Evolutionary conservation across 2,113 vertebrate species (phyloP).

Genomic region (Egretta garzetta): DNA sequence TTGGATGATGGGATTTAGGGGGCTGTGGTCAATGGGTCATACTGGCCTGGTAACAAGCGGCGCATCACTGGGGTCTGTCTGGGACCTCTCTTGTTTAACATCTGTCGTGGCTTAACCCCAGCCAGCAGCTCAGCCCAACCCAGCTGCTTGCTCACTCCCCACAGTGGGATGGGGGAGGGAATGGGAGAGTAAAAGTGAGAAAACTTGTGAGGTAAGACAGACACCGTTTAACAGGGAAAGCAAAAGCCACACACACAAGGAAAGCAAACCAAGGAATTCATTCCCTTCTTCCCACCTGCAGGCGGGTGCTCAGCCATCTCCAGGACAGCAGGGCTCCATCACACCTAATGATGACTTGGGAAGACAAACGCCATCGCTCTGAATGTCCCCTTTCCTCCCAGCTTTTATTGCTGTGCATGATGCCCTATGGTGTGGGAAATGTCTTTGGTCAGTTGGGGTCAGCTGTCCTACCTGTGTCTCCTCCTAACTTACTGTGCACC

Average conservation of each 20-base stretch:
- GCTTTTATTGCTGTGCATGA: background rate
- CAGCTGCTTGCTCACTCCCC: accelerated
- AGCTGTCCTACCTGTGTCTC: background rate
- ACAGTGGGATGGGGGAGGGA: background rate
- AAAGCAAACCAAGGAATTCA: background rate
- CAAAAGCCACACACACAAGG: accelerated
- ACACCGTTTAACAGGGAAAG: background rate
- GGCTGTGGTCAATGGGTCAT: background rate
- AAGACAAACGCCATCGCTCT: accelerated
- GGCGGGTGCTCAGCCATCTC: background rate
- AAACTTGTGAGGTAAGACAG: background rate
- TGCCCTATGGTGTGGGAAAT: accelerated
- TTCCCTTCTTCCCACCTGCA: background rate
- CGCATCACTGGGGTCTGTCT: background rate
- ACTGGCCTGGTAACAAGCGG: background rate
- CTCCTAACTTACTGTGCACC: background rate
- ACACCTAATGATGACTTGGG: accelerated
- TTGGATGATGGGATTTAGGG: too few species aligned
- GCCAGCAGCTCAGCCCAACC: background rate
- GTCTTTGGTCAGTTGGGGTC: background rate
- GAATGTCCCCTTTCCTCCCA: accelerated
- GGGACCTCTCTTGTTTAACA: background rate
- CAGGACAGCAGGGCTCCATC: background rate
- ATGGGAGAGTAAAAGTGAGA: background rate
- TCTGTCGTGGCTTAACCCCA: background rate